phyloP scores from a whole-genome alignment of 2,113 vertebrate species.

The Anthoscopus minutus region DNA sequence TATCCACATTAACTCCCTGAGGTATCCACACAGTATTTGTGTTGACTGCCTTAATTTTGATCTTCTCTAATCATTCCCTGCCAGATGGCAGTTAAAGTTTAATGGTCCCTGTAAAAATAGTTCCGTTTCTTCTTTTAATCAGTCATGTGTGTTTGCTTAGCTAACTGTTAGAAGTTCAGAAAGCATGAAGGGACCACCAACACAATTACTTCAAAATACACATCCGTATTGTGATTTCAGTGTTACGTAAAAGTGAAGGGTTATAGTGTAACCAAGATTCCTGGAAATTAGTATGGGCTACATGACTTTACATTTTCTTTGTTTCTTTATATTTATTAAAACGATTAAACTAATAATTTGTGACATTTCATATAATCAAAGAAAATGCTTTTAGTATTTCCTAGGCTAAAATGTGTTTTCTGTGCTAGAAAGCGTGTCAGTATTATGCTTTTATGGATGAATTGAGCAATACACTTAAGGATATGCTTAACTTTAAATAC shows the following conservation, averaged over 20 bases:
- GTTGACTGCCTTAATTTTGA: slow-evolving; percentile 82
- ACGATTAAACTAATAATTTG: not conserved
- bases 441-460: not conserved
- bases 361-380: not conserved
- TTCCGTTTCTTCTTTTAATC: slow-evolving; percentile 81
- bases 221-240: slow-evolving; percentile 17
- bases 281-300: not conserved
- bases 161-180: slow-evolving; percentile 73
- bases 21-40: slow-evolving; percentile 75
- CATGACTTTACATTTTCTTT: not conserved
- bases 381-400: not conserved
- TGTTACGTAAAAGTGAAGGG: not conserved
- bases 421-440: not conserved
- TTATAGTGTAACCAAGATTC: not conserved
- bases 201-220: slow-evolving; percentile 70
- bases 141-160: slow-evolving; percentile 78
- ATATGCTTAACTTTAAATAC: not conserved
- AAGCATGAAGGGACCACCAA: slow-evolving; percentile 74
- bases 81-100: slow-evolving; percentile 83
- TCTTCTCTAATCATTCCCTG: slow-evolving; percentile 80
- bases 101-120: slow-evolving; percentile 77
- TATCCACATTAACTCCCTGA: slow-evolving; percentile 72
- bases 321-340: not conserved
- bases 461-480: not conserved
- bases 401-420: not conserved